Base-by-base conservation (phyloP, 2,797 vertebrate genomes). In the Eulemur albifrons region DNA sequence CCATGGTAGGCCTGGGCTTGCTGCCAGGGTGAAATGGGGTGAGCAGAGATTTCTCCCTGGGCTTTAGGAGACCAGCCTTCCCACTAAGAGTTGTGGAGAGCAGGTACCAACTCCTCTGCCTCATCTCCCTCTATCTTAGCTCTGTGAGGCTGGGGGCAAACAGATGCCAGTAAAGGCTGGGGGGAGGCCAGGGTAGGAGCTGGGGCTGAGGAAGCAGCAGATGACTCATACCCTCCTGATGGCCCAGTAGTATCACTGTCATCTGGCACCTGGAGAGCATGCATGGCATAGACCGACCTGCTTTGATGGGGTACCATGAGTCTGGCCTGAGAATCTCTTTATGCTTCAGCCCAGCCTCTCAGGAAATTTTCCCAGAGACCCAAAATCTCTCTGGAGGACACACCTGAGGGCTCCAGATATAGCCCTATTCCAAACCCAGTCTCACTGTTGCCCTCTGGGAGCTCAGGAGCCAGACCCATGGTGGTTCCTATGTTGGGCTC, bases 161-260 rank as follows among this genome's bases (percentile, higher is more conserved):
- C 75, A 89, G 57, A 40, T 81, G 32, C 20, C 81, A 35, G 5
- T 32, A 63, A 48, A 87, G 87, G 63, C 72, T n/a, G n/a, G 61
- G 40, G 61, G 61, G 48, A 95, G 32, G 45, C 72, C 27, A 70
- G 43, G 27, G 13, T 65, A 67, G 32, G 72, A 88, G 69, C 82
- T 80, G 79, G 70, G 72, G 12, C 81, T 18, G 40, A 87, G 88
- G 72, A 83, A 65, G 82, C 35, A 15, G 73, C 90, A 80, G 50
- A 79, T 96, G 97, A 96, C 63, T 94, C 88, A 94, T 43, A 83
- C 14, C 45, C 45, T 96, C 86, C 70, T 94, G 95, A 96, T 54
- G 75, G 65, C 91, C 73, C 93, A 61, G 1, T 50, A 59, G 89
- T 97, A 89, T 96, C 79, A 69, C 63, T 94, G 95, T 76, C 1